phyloP scores from a whole-genome alignment of 2,888 invertebrate species.

The Orthosia cruda region DNA sequence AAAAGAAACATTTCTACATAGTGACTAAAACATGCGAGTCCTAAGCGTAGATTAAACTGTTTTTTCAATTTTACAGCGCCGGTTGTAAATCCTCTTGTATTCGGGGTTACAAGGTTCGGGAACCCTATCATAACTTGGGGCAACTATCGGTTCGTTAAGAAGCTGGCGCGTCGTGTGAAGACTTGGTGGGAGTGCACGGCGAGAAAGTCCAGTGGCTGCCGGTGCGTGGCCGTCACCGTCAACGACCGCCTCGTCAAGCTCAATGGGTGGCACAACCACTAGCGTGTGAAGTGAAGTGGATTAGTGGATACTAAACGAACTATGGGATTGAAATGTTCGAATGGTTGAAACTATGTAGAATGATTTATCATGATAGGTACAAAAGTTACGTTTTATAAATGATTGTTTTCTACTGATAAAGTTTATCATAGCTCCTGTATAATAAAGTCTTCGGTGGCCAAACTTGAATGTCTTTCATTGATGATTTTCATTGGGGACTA shows the following conservation, averaged over 20 bases:
- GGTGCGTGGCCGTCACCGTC: too few species aligned
- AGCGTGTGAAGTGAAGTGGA: slow-evolving; percentile 12
- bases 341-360: slow-evolving; percentile 60
- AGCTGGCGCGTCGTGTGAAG: slow-evolving; percentile 80
- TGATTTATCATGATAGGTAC: slow-evolving; percentile 10
- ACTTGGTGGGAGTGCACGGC: slow-evolving; percentile 88
- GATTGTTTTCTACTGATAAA: slow-evolving; percentile 7
- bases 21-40: too few species aligned
- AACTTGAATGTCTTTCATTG: slow-evolving; percentile 1
- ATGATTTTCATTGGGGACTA: not conserved
- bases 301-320: not conserved
- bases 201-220: slow-evolving; percentile 81
- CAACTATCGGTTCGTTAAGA: slow-evolving; percentile 86
- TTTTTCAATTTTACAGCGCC: slow-evolving; percentile 38
- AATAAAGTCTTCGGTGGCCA: slow-evolving; percentile 5
- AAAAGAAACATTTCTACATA: too few species aligned
- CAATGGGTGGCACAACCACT: slow-evolving; percentile 87
- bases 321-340: not conserved
- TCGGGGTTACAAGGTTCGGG: slow-evolving; percentile 83
- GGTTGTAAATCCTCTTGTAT: slow-evolving; percentile 72
- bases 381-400: slow-evolving; percentile 14
- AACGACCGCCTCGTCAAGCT: slow-evolving; percentile 83
- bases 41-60: slow-evolving; percentile 13
- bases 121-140: slow-evolving; percentile 87
- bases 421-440: not conserved